Conservation (phyloP, 1,140 invertebrate species). For the Sycobia sp. region DNA sequence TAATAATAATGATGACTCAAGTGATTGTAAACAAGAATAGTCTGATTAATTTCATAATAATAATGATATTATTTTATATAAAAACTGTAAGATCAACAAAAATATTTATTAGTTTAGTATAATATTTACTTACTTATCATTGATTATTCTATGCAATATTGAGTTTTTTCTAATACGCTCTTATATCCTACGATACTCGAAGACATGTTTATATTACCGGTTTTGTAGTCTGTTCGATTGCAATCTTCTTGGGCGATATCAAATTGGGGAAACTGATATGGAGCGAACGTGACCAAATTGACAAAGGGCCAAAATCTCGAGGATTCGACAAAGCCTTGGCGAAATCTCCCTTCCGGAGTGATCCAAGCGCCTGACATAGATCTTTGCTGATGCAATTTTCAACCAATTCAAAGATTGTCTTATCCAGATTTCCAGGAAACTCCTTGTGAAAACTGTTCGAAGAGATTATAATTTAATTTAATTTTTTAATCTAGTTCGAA, state of each 20-base stretch:
- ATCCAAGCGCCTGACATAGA: not conserved
- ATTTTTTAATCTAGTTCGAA: not conserved
- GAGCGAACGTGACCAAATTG: not conserved
- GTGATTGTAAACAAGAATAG: no score
- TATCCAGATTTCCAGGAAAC: not conserved
- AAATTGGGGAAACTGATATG: constrained; percentile 2
- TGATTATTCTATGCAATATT: no score
- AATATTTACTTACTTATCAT: no score
- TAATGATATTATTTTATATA: not conserved
- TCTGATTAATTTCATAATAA: no score
- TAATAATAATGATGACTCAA: no score
- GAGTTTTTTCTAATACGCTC: no score
- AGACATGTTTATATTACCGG: no score
- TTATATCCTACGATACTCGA: no score
- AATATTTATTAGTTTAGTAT: no score
- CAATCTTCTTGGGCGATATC: not conserved
- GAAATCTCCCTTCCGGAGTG: not conserved
- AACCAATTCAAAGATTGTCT: not conserved
- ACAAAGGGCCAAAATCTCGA: not conserved
- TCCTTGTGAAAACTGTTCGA: not conserved
- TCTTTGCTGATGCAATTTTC: not conserved
- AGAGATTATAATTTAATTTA: not conserved
- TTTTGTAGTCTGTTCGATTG: no score
- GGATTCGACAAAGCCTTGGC: not conserved
- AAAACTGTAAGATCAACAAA: no score